phyloP scores from a whole-genome alignment of 2,888 invertebrate genomes.

The Nemoura dubitans region DNA sequence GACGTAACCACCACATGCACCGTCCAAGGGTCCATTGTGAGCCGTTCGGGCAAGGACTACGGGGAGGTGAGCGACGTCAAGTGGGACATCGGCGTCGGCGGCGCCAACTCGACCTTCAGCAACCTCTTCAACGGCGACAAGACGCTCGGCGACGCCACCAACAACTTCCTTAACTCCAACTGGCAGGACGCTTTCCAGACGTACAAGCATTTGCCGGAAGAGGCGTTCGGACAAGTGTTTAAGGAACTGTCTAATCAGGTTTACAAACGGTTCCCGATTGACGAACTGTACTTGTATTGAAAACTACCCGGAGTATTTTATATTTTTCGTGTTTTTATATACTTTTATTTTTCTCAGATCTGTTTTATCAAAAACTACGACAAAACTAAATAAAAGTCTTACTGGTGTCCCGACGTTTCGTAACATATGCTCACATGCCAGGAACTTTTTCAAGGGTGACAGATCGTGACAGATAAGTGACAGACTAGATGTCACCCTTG shows the following conservation, averaged over 20 bases:
- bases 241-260: constrained; percentile 45
- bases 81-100: constrained; percentile 45
- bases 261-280: constrained; percentile 35
- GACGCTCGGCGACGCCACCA: constrained; percentile 54
- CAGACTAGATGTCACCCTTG: too few relatives aligned
- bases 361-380: too few relatives aligned
- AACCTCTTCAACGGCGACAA: constrained; percentile 56
- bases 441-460: too few relatives aligned
- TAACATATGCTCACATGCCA: too few relatives aligned
- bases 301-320: too few relatives aligned
- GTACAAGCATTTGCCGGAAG: constrained; percentile 47
- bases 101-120: constrained; percentile 49
- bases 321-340: too few relatives aligned
- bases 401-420: too few relatives aligned
- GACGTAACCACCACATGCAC: constrained; percentile 37
- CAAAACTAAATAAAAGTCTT: too few relatives aligned
- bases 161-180: constrained; percentile 54
- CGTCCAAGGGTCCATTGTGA: constrained; percentile 36
- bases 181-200: constrained; percentile 53
- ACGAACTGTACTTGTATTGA: constrained; percentile 45
- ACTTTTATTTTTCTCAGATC: too few relatives aligned
- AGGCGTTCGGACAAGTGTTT: constrained; percentile 47
- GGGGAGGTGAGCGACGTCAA: constrained; percentile 44
- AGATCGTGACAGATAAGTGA: too few relatives aligned
- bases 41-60: constrained; percentile 49